Evolutionary conservation across 1,140 invertebrate species (phyloP), one percentile per base, ranked within the genome.

Genomic region (Nymphalis io): DNA sequence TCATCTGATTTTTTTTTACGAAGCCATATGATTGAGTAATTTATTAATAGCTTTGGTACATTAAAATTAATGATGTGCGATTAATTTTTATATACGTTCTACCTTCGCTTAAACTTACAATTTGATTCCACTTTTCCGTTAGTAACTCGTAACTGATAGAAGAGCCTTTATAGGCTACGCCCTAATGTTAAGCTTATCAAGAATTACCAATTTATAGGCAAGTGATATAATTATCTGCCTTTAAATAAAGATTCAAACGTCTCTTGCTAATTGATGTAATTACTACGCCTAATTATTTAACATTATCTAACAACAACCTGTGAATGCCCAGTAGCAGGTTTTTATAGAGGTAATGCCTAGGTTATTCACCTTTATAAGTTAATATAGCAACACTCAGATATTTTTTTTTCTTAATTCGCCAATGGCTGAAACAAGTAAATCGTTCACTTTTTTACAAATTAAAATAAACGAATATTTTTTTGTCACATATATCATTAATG

Each of bases 331-430:
- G 64, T 68, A 73, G 72, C 72, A 60, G 48, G 62, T 64, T 75
- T 58, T 70, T 64, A 55, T 61, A 44, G 58, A 42, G 39, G 8
- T 39, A 61, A 65, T 53, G 60, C 70, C 67, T 65, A 72, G 73
- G 70, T 78, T 60, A 75, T 65, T 62, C 73, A 42, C 73, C 60
- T 68, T 60, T 70, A 66, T 65, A 69, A 55, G 44, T 46, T 20
- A 57, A 18, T 70, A 70, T 78, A 67, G 60, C 70, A 73, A 76
- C 65, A 75, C 42, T 57, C 64, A 38, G 40, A 64, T 72, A 51
- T 10, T 57, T 68, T 69, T 72, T 72, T 61, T 58, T 64, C 16
- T 64, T 11, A 16, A 51, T 57, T 27, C 12, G 6, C 18, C 6
- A 11, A 21, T 46, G 58, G 58, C 62, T 60, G 46, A 71, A 66